phyloP scores from a whole-genome alignment of 2,888 invertebrate genomes.

The Chrysolina americana region DNA sequence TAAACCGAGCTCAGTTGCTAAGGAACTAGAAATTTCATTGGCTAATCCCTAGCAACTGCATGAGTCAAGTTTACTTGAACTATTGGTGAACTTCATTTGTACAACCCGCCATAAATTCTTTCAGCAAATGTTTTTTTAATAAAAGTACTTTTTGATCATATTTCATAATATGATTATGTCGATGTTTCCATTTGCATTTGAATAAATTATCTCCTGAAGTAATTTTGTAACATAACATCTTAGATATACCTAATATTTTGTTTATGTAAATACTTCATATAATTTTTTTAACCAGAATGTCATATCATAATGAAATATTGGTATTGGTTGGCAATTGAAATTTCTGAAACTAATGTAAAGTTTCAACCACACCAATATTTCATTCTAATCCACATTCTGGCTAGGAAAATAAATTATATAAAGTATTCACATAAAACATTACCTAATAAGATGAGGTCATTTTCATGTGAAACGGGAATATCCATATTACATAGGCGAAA shows the following conservation, averaged over 20 bases:
- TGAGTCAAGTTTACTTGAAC: too few species aligned
- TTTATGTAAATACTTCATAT: background rate
- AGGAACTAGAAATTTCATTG: too few species aligned
- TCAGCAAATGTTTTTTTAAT: background rate
- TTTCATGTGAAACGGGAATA: constrained; percentile 11
- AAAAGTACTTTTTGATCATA: constrained; percentile 9
- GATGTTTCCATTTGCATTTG: constrained; percentile 1
- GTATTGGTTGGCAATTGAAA: constrained; percentile 8
- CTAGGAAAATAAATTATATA: constrained; percentile 5
- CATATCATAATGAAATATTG: background rate
- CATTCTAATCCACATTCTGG: constrained; percentile 7
- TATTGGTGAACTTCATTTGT: background rate
- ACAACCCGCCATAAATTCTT: background rate
- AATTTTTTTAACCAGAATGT: background rate
- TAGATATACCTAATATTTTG: background rate
- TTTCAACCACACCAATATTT: background rate
- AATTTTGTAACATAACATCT: background rate
- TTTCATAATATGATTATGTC: constrained; percentile 7
- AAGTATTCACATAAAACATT: too few species aligned
- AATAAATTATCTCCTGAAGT: too few species aligned
- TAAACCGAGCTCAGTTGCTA: too few species aligned
- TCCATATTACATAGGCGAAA: constrained; percentile 5
- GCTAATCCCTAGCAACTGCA: too few species aligned
- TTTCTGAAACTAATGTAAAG: constrained; percentile 2
- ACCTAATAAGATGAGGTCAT: too few species aligned